Percentiles rank a stretch among this genome's conserved stretches.
Conservation (phyloP, 2,113 vertebrate species). For the Dromas ardeola region DNA sequence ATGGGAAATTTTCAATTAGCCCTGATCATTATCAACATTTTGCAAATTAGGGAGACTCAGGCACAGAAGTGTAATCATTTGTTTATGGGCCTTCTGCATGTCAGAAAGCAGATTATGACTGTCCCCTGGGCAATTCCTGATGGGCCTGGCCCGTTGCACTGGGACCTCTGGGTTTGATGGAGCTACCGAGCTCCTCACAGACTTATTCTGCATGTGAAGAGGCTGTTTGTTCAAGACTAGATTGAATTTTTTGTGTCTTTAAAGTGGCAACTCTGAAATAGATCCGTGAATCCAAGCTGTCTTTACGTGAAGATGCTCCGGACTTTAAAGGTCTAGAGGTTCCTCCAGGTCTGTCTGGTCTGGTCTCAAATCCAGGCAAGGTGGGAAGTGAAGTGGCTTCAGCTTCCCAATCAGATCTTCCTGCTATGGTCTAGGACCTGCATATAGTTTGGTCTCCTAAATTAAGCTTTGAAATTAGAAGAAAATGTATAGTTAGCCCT, state of each 20-base stretch:
- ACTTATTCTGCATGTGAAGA: background rate
- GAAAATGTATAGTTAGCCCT: background rate
- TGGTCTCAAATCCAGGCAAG: background rate
- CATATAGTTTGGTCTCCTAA: background rate
- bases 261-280: background rate
- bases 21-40: conserved; percentile 24
- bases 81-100: conserved; percentile 46
- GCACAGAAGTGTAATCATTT: conserved; percentile 27
- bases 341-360: background rate
- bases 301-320: background rate
- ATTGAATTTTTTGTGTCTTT: background rate
- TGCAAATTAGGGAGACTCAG: conserved; percentile 22
- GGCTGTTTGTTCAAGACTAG: background rate
- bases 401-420: background rate
- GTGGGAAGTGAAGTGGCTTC: background rate
- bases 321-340: background rate
- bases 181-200: background rate
- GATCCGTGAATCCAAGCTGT: background rate
- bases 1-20: conserved; percentile 66
- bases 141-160: background rate
- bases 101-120: conserved; percentile 44
- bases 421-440: background rate
- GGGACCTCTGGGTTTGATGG: background rate
- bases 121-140: background rate
- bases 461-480: background rate